phyloP scores from a whole-genome alignment of 2,113 vertebrate genomes.

The Cheirogaleus medius region DNA sequence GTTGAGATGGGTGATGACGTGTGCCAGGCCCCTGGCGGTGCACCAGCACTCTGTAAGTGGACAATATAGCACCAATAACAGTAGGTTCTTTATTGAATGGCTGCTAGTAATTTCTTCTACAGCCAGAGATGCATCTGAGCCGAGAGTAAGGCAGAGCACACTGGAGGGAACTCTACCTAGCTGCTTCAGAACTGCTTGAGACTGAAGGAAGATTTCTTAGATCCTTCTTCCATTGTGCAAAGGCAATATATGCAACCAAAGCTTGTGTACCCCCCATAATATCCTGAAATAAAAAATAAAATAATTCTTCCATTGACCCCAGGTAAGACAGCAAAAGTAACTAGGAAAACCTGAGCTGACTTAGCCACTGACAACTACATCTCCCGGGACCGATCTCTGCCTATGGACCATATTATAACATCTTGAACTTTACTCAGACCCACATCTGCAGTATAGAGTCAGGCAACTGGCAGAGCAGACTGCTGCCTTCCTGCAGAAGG shows the following conservation, averaged over 20 bases:
- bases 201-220: neutral
- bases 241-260: too few relatives aligned
- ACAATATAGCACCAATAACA: neutral
- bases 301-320: neutral
- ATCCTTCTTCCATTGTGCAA: neutral
- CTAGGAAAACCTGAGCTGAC: neutral
- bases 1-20: neutral
- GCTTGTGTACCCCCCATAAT: too few relatives aligned
- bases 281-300: too few relatives aligned
- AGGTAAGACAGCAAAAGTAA: neutral
- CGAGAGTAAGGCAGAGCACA: neutral
- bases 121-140: neutral
- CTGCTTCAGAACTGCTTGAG: neutral
- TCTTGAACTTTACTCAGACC: neutral
- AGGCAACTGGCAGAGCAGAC: neutral
- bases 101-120: neutral
- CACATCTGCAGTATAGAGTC: neutral
- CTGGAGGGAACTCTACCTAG: neutral
- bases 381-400: neutral
- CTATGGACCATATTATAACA: accelerated
- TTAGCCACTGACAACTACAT: neutral
- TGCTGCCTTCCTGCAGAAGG: neutral
- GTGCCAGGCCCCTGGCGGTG: neutral
- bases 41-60: neutral
- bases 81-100: neutral